Percentiles rank a stretch among this genome's conserved stretches.
Conservation (phyloP, 1,140 invertebrate species). For the Zophobas atratus region DNA sequence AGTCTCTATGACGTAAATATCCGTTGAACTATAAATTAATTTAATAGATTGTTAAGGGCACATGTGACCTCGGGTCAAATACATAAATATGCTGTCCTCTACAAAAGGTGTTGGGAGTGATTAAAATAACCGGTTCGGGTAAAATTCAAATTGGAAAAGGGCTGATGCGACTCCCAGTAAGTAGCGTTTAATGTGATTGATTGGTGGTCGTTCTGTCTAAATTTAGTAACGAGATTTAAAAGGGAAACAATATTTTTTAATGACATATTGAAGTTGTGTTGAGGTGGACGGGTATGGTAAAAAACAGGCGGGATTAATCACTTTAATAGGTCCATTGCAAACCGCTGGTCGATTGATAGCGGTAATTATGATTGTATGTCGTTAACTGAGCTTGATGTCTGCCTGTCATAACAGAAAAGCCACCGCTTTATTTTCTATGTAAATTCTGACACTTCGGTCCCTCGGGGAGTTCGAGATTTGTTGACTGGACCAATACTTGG, state of each 20-base stretch:
- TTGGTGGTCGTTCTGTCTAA: constrained; percentile 38
- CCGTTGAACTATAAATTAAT: constrained; percentile 58
- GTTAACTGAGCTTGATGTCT: constrained; percentile 60
- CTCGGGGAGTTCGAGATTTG: constrained; percentile 31
- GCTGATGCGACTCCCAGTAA: constrained; percentile 29
- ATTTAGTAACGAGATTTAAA: constrained; percentile 54
- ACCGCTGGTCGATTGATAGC: constrained; percentile 58
- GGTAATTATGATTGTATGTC: constrained; percentile 60
- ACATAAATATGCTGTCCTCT: constrained; percentile 56
- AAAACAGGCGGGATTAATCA: constrained; percentile 58
- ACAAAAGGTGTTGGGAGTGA: constrained; percentile 50
- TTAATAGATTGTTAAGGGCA: constrained; percentile 60
- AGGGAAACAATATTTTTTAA: constrained; percentile 60
- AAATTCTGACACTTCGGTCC: constrained; percentile 49
- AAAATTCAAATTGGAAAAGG: constrained; percentile 45
- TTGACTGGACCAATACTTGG: constrained; percentile 12
- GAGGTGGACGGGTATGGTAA: constrained; percentile 49
- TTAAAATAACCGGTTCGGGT: constrained; percentile 55
- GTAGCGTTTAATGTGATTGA: constrained; percentile 48
- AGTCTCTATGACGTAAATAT: constrained; percentile 52
- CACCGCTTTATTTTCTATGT: constrained; percentile 53
- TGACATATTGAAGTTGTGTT: constrained; percentile 59
- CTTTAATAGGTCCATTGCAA: constrained; percentile 61
- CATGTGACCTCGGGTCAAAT: constrained; percentile 55
- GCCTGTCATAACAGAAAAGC: constrained; percentile 58